Evolutionary conservation across 30 jellyfish, hydroid and myxozoan genomes (phyloP), one percentile per base, ranked within the genome.

Genomic region (Chrysaora quinquecirrha): DNA sequence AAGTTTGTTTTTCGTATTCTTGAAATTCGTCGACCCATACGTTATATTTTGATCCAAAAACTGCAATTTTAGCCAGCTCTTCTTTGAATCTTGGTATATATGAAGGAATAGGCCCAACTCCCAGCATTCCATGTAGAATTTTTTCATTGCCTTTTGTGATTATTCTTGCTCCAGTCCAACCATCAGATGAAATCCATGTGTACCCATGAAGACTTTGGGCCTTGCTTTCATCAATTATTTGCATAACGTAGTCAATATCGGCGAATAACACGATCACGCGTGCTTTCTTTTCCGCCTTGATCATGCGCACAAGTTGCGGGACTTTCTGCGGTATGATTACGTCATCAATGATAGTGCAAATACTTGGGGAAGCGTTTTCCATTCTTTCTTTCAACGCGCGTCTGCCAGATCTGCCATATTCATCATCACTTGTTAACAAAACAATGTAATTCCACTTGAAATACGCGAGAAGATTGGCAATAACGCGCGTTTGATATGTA

Each of bases 351-450:
- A 46, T 96, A 21, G 87, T 74, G 72, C 98, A 92, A 22, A 86
- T 75, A 9, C 78, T 47, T 22, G 24, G 49, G 3, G 77, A 3
- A 1, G 86, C 28, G 34, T 22, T 31, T 3, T 63, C 18, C 50
- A 77, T 48, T 28, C 47, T 48, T 4, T 33, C 75, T 3, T 88
- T 79, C 52, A 89, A 71, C 12, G 89, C 98, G 19, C 76, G 43
- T 6, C 96, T 81, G 16, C 96, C 98, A 25, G 97, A 75, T 19
- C 95, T 63, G 1, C 98, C 98, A 86, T 86, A 92, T 52, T 86
- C 97, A 71, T 92, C 95, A 68, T 86, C 95, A 18, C 97, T 78
- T 0, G 90, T 89, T 7, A 92, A 33, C 64, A 92, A 76, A 14
- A 81, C 68, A 46, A 92, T 61, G 88, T 71, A 86, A 56, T 64